These are phyloP conservation scores for Drosophila prosaltans DNA, from an alignment of 1,140 invertebrate genomes.

Conservation along the genomic window DNA sequence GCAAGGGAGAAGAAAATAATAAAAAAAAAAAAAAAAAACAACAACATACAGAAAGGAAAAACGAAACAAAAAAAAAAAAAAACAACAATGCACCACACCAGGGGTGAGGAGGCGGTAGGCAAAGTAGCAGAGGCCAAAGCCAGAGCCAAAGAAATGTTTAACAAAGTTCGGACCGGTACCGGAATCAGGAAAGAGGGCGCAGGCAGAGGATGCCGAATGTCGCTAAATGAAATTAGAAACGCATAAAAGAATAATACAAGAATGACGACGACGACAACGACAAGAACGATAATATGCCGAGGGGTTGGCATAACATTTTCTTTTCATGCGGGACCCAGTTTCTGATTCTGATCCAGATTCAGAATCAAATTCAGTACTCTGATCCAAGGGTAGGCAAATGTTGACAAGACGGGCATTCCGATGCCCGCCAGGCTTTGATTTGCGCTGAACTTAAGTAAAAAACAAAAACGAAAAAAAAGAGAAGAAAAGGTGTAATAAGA, in stretches of 20 bases:
- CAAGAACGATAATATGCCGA: conserved; percentile 29
- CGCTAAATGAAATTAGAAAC: conserved; percentile 81
- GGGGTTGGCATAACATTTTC: conserved; percentile 42
- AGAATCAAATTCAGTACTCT: conserved; percentile 10
- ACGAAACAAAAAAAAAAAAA: conserved; percentile 31
- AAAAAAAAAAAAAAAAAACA: too few relatives aligned
- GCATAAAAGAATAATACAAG: conserved; percentile 78
- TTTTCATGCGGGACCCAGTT: conserved; percentile 20
- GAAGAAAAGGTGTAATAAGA: conserved; percentile 62
- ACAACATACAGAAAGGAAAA: conserved; percentile 25
- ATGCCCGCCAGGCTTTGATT: conserved; percentile 62
- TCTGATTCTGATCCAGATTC: conserved; percentile 7
- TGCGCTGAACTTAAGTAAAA: conserved; percentile 19
- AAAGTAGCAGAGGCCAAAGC: conserved; percentile 35
- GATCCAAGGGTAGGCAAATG: conserved; percentile 39
- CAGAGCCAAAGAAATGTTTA: conserved; percentile 60
- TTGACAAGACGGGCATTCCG: conserved; percentile 68
- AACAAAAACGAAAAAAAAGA: background rate
- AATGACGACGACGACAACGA: conserved; percentile 11
- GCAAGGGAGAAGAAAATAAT: background rate
- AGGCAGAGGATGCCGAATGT: conserved; percentile 62
- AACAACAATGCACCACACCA: conserved; percentile 58
- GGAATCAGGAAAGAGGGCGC: conserved; percentile 1
- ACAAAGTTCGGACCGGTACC: conserved; percentile 58
- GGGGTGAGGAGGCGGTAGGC: background rate